Evolutionary conservation across 2,113 vertebrate species (phyloP), one percentile per base, ranked within the genome.

Genomic region (Muntiacus muntjak): DNA sequence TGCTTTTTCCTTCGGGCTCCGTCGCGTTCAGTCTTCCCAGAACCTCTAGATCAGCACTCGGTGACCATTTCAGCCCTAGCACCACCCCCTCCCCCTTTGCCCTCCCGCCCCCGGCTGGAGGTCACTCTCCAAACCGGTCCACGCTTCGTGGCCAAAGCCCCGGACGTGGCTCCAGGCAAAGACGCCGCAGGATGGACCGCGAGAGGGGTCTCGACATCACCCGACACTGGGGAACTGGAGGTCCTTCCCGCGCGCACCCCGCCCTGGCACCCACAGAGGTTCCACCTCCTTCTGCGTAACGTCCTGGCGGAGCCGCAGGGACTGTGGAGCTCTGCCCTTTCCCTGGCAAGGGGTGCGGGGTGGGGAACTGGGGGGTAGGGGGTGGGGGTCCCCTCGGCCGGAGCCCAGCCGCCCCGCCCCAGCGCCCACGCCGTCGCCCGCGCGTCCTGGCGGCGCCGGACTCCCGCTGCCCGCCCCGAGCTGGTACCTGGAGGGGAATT

Each of bases 401-500:
- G 47, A 50, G 60, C n/a, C 36, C 7, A 0, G 43, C 26, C 43
- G 47, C 74, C n/a, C 10, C 26, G 7, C 90, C 47, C 8, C 36
- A 71, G 81, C 1, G 5, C 86, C 95, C 47, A 84, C 6, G 12
- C 54, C 81, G 84, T 67, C 2, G 30, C 40, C 13, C 28, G 43
- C 8, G 91, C 7, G 52, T 81, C 84, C 40, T 0, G 36, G 94
- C 8, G 57, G 93, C 58, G 52, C 54, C 64, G 36, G 45, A 55
- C 91, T 89, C 83, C 84, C 7, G 89, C 88, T 57, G 92, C 45
- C 62, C 8, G 21, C 54, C 82, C 83, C 71, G 8, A 45, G 89
- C 83, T 60, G 14, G 7, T 64, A 96, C 84, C 57, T 74, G 92
- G 17, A 50, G 96, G 43, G 52, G 82, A 95, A 54, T 60, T 86